These are phyloP conservation scores for Diplazon laetatorius DNA, from an alignment of 2,888 invertebrate species.

Conservation along the genomic window DNA sequence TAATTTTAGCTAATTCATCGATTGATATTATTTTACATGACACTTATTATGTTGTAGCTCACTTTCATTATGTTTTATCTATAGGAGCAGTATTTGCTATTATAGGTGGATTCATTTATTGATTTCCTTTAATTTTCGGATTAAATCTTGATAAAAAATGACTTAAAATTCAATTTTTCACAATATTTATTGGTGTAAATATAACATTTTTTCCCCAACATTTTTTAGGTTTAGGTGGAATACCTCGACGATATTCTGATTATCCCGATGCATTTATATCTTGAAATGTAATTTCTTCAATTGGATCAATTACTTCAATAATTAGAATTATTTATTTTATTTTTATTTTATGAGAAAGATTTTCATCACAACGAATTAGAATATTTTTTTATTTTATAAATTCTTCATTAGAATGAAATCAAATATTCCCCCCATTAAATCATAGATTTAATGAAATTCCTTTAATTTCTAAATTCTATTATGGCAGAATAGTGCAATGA, in stretches of 20 bases:
- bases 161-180: constrained; percentile 88
- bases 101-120: constrained; percentile 89
- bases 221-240: constrained; percentile 88
- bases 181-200: constrained; percentile 91
- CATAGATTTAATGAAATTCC: constrained; percentile 69
- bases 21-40: constrained; percentile 91
- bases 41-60: constrained; percentile 93
- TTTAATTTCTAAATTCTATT: constrained; percentile 80
- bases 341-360: constrained; percentile 86
- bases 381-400: constrained; percentile 83
- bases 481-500: constrained; percentile 69
- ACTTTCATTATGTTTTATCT: constrained; percentile 92
- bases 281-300: constrained; percentile 88
- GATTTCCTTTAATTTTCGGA: constrained; percentile 88
- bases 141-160: constrained; percentile 84
- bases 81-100: constrained; percentile 92
- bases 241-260: constrained; percentile 90
- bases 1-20: constrained; percentile 89
- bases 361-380: constrained; percentile 84
- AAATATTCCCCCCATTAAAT: constrained; percentile 76
- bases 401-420: constrained; percentile 86
- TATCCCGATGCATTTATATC: constrained; percentile 87
- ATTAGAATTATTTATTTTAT: constrained; percentile 85
- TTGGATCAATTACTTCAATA: constrained; percentile 87
- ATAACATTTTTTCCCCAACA: constrained; percentile 91